These are phyloP conservation scores for Orchestia grillus DNA, from an alignment of 1,140 invertebrate species.

Conservation along the genomic window DNA sequence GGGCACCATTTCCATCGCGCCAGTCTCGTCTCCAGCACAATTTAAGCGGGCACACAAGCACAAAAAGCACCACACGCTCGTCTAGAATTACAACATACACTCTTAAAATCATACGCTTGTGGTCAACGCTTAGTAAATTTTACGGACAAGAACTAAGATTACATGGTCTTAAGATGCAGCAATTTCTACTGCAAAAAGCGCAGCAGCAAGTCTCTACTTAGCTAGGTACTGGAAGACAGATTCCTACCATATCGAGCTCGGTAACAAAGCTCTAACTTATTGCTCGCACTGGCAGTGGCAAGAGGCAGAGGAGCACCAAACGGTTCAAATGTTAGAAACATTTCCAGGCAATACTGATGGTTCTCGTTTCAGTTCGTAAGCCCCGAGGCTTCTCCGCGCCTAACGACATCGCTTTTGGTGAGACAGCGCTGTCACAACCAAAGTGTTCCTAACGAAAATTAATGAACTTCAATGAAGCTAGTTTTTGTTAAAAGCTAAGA, in stretches of 20 bases:
- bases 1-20: too few species aligned
- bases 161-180: not conserved
- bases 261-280: not conserved
- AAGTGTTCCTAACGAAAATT: not conserved
- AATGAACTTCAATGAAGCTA: not conserved
- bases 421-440: not conserved
- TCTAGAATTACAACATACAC: not conserved
- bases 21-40: not conserved
- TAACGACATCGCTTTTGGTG: not conserved
- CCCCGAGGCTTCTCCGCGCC: too few species aligned
- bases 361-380: not conserved
- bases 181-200: not conserved
- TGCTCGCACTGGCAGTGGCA: not conserved
- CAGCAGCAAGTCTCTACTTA: not conserved
- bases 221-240: not conserved
- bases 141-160: not conserved
- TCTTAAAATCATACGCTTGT: slow-evolving; percentile 1
- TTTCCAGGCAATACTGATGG: not conserved
- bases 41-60: not conserved
- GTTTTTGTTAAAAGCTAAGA: not conserved
- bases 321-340: not conserved
- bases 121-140: not conserved
- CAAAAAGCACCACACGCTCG: not conserved
- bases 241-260: not conserved
- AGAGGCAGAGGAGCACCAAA: not conserved